Evolutionary conservation across 53 echinoderm and acorn worm species (phyloP).

Genomic region (Temnopleurus reevesii): DNA sequence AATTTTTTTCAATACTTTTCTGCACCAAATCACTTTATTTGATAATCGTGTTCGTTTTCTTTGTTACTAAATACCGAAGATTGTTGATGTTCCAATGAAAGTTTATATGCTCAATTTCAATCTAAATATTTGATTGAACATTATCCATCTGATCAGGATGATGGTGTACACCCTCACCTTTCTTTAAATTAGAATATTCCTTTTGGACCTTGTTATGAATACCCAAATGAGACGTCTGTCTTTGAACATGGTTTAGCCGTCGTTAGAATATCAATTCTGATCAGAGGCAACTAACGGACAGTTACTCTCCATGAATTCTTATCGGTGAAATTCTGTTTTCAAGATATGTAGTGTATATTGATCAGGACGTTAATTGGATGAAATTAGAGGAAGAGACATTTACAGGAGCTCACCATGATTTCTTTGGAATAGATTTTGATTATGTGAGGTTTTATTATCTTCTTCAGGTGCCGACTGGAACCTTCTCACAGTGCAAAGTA

Average conservation of each 20-base stretch:
- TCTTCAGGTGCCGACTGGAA: slow-evolving; percentile 70
- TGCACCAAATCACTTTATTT: neutral
- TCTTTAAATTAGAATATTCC: neutral
- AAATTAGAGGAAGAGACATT: neutral
- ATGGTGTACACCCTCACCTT: neutral
- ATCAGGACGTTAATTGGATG: too few species aligned
- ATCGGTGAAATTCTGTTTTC: neutral
- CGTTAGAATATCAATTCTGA: neutral
- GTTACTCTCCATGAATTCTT: neutral
- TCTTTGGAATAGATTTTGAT: neutral
- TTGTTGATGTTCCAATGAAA: neutral
- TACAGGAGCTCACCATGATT: neutral
- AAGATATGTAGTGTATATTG: too few species aligned
- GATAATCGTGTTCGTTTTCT: neutral
- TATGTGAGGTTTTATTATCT: neutral
- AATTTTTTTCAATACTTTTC: too few species aligned
- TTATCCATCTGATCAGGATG: neutral
- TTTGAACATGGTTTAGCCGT: neutral
- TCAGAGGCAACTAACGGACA: neutral
- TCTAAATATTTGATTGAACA: neutral
- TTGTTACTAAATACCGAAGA: neutral
- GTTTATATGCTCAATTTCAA: neutral
- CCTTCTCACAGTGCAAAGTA: slow-evolving; percentile 86
- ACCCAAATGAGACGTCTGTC: neutral
- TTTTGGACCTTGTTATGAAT: neutral